phyloP scores from a whole-genome alignment of 2,797 vertebrate species.

The Hippocampus kuda region DNA sequence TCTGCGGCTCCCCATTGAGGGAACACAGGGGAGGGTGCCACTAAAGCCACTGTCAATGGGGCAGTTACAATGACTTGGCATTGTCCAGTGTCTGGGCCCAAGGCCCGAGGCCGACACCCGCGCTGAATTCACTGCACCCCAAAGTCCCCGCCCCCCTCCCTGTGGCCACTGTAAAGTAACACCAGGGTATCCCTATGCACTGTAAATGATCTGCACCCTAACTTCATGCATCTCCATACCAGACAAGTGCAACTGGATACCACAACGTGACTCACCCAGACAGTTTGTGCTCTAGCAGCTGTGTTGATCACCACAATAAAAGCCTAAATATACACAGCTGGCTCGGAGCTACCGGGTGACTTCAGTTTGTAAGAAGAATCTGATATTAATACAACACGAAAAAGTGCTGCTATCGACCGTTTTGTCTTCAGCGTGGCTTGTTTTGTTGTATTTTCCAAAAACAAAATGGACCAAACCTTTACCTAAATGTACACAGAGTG shows the following conservation, averaged over 20 bases:
- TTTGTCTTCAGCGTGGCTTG: constrained; percentile 25
- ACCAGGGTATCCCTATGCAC: constrained; percentile 46
- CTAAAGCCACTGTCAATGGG: constrained; percentile 58
- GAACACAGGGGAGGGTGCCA: constrained; percentile 57
- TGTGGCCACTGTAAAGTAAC: constrained; percentile 42
- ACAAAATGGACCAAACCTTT: constrained; percentile 42
- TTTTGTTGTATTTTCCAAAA: constrained; percentile 10
- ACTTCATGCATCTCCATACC: constrained; percentile 40
- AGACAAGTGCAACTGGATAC: constrained; percentile 46
- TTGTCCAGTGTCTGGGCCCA: constrained; percentile 53
- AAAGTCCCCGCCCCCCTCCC: constrained; percentile 20
- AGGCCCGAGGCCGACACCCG: constrained; percentile 51
- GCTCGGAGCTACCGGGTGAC: constrained; percentile 32
- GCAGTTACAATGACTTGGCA: constrained; percentile 55
- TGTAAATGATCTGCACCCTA: constrained; percentile 43
- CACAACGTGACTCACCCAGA: constrained; percentile 38
- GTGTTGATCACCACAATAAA: constrained; percentile 51
- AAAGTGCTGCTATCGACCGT: background rate
- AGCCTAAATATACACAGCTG: constrained; percentile 48
- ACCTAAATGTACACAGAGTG: constrained; percentile 14
- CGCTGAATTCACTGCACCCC: constrained; percentile 52
- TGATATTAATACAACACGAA: constrained; percentile 7
- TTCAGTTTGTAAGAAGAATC: constrained; percentile 17
- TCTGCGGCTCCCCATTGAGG: constrained; percentile 60
- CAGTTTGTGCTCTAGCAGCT: constrained; percentile 38